phyloP scores from a whole-genome alignment of 35 echinoderm and acorn worm species.

The Ophioderma brevispina region DNA sequence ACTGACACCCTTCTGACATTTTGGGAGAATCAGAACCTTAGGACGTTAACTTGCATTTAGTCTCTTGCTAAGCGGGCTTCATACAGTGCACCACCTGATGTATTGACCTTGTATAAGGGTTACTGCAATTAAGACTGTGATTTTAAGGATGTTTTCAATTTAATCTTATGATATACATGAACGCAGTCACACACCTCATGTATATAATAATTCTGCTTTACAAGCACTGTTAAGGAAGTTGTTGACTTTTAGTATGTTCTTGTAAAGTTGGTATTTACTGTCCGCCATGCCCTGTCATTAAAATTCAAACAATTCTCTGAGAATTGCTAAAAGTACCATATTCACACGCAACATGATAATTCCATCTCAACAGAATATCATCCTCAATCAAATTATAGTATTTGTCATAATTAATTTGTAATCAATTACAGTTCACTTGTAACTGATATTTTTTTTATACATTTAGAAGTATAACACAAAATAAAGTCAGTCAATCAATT shows the following conservation, averaged over 20 bases:
- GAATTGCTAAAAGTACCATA: background rate
- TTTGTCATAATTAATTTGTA: background rate
- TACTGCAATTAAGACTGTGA: too few species aligned
- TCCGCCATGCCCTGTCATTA: too few species aligned
- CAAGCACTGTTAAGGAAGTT: too few species aligned
- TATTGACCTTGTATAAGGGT: background rate
- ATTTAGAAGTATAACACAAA: too few species aligned
- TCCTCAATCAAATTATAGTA: background rate
- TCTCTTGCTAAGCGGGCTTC: background rate
- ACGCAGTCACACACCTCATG: too few species aligned
- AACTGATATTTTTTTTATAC: background rate
- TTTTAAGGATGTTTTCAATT: too few species aligned
- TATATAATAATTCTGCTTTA: too few species aligned
- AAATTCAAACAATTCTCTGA: too few species aligned
- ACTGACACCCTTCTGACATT: background rate
- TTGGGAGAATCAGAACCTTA: background rate
- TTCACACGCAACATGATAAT: background rate
- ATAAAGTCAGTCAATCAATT: too few species aligned
- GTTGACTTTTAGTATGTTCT: too few species aligned
- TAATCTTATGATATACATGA: too few species aligned
- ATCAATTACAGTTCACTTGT: background rate
- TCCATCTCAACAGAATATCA: background rate
- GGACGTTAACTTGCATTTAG: background rate
- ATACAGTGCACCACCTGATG: background rate
- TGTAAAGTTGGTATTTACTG: too few species aligned